Conservation (phyloP, 2,888 invertebrate species). For the Aspidapion aeneum region DNA sequence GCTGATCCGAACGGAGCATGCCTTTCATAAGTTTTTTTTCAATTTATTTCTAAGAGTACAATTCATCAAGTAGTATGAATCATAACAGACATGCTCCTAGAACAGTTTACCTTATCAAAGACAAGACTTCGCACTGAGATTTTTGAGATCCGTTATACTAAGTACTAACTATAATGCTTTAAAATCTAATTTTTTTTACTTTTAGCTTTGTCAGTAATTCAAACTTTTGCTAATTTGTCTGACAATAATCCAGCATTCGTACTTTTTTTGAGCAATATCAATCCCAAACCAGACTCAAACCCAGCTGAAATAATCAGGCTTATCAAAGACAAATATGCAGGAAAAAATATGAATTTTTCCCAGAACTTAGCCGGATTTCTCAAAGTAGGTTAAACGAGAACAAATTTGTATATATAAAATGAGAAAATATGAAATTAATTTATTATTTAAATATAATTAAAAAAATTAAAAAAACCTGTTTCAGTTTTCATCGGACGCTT, state of each 20-base stretch:
- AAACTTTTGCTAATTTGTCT: not conserved
- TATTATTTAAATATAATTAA: not conserved
- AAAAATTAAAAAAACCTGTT: not conserved
- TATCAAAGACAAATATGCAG: not conserved
- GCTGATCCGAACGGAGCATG: no score
- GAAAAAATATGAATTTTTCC: not conserved
- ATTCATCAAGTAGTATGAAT: no score
- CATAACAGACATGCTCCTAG: no score
- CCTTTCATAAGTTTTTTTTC: no score
- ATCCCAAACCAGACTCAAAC: not conserved
- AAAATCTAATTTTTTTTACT: no score
- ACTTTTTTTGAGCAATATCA: not conserved
- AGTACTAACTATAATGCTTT: no score
- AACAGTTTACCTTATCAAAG: no score
- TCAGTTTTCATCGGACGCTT: not conserved
- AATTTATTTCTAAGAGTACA: no score
- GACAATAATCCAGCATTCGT: not conserved
- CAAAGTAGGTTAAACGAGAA: not conserved
- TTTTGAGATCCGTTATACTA: no score
- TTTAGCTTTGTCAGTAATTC: not conserved
- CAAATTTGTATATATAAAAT: no score
- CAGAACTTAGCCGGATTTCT: not conserved
- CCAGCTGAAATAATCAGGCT: not conserved
- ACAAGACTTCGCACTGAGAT: no score
- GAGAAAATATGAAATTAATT: not conserved